Evolutionary conservation across 2,113 vertebrate species (phyloP).

Genomic region (Penelope pileata): DNA sequence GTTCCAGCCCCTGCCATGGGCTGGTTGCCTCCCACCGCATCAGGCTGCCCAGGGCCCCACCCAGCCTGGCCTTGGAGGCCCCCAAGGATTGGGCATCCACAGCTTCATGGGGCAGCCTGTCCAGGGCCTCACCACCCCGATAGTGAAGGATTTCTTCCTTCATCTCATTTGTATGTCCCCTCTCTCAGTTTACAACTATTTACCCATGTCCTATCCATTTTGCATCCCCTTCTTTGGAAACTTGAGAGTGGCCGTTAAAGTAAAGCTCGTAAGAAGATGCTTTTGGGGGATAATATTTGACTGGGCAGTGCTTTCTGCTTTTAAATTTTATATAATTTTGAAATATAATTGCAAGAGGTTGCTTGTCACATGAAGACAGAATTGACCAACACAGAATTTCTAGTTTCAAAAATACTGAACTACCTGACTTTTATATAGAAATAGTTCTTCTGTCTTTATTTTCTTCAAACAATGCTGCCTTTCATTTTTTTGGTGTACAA

Average conservation of each 20-base stretch:
- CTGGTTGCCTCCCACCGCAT: background rate
- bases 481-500: background rate
- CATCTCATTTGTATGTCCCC: background rate
- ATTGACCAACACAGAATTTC: background rate
- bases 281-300: background rate
- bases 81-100: background rate
- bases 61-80: background rate
- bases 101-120: background rate
- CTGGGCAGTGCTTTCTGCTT: background rate
- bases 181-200: background rate
- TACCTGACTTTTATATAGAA: background rate
- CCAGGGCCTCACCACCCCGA: background rate
- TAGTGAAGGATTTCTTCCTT: background rate
- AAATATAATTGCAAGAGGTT: background rate
- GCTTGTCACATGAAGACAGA: background rate
- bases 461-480: background rate
- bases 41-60: background rate
- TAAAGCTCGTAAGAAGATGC: background rate
- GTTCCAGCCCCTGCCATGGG: background rate
- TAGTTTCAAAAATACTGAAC: background rate
- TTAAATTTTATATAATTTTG: background rate
- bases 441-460: background rate
- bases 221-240: background rate
- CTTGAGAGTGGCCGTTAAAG: background rate
- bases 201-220: background rate